phyloP scores from a whole-genome alignment of 1,140 invertebrate genomes.

The Drosophila hydei region DNA sequence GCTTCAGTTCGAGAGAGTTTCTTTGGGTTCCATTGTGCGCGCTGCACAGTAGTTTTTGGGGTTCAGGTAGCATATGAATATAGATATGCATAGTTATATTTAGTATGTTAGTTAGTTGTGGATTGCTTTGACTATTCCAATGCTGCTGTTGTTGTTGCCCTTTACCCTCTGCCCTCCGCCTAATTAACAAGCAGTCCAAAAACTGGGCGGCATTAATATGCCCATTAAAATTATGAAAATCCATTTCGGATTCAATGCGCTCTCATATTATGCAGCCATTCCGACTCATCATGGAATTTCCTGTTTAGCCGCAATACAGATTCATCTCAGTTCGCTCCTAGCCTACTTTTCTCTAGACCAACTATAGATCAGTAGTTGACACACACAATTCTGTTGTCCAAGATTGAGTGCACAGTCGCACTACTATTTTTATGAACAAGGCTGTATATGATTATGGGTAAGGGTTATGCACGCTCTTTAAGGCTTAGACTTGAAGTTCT shows the following conservation, averaged over 20 bases:
- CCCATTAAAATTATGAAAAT: slow-evolving; percentile 81
- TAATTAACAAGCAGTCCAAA: slow-evolving; percentile 58
- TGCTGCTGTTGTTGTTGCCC: slow-evolving; percentile 22
- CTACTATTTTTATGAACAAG: too few species aligned
- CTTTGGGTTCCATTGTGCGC: slow-evolving; percentile 1
- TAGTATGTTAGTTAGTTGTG: slow-evolving; percentile 12
- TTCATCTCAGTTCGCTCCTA: not conserved
- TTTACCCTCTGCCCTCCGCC: slow-evolving; percentile 52
- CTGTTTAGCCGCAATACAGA: slow-evolving; percentile 1
- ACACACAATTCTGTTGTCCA: too few species aligned
- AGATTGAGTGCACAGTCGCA: too few species aligned
- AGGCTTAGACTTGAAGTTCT: too few species aligned
- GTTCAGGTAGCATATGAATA: slow-evolving; percentile 44
- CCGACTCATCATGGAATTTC: slow-evolving; percentile 12
- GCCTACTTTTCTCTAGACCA: too few species aligned
- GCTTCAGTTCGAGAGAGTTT: slow-evolving; percentile 25
- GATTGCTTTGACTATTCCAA: slow-evolving; percentile 33
- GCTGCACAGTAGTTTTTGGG: slow-evolving; percentile 45
- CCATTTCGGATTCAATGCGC: slow-evolving; percentile 44
- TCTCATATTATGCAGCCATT: slow-evolving; percentile 49
- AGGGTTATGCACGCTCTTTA: too few species aligned
- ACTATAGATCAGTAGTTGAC: too few species aligned
- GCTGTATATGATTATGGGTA: too few species aligned
- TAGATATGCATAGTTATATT: slow-evolving; percentile 5
- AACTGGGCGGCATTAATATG: slow-evolving; percentile 71